These are phyloP conservation scores for Ophonus ardosiacus DNA, from an alignment of 2,888 invertebrate species.

Conservation along the genomic window DNA sequence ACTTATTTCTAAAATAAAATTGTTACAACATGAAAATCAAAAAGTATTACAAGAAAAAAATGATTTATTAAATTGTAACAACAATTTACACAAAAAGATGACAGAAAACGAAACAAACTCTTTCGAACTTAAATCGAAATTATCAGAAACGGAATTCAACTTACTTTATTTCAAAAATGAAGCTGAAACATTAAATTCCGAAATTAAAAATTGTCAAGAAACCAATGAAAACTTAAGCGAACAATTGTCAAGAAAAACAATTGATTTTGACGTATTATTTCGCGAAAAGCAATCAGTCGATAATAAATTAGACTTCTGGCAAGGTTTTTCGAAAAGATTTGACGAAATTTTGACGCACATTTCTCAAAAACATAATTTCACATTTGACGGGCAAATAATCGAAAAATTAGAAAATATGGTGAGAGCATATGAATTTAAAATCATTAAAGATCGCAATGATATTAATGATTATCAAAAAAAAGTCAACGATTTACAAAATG, in stretches of 20 bases:
- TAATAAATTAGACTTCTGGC: not conserved
- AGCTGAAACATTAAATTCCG: not conserved
- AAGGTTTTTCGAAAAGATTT: too few species aligned
- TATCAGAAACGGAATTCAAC: constrained; percentile 26
- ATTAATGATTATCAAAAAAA: too few species aligned
- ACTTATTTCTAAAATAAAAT: constrained; percentile 19
- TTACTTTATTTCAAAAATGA: not conserved
- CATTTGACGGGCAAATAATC: too few species aligned
- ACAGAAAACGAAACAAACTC: not conserved
- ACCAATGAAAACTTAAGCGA: not conserved
- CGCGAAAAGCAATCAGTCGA: not conserved
- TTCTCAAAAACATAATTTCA: too few species aligned
- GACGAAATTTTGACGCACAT: too few species aligned
- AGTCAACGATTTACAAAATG: too few species aligned
- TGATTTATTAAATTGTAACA: not conserved
- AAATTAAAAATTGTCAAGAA: not conserved
- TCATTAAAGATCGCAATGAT: too few species aligned
- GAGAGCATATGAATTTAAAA: too few species aligned
- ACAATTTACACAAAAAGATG: constrained; percentile 3
- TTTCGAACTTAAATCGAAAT: not conserved
- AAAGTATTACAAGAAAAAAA: constrained; percentile 37
- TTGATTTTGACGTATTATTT: not conserved
- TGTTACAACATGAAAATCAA: not conserved
- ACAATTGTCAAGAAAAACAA: not conserved
- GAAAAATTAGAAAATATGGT: too few species aligned